Evolutionary conservation across 2,113 vertebrate genomes (phyloP).

Genomic region (Burhinus bistriatus): DNA sequence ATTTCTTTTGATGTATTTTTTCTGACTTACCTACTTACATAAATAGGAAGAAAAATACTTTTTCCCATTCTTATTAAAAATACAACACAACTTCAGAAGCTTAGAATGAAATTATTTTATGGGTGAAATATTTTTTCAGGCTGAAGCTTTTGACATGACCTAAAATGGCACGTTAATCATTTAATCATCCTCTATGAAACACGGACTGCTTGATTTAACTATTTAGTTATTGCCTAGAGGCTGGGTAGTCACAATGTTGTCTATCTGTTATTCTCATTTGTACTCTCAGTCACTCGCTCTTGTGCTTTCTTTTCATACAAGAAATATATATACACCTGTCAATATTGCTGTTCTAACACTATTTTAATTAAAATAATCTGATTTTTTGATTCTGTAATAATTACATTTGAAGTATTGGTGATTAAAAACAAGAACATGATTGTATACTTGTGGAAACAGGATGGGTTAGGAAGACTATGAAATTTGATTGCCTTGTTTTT

Average conservation of each 20-base stretch:
- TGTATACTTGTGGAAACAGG: neutral
- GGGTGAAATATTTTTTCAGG: neutral
- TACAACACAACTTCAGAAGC: neutral
- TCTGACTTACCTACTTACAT: conserved; percentile 1
- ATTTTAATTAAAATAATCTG: neutral
- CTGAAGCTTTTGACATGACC: neutral
- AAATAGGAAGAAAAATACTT: neutral
- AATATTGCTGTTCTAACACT: neutral
- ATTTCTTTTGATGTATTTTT: conserved; percentile 28
- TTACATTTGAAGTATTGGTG: neutral
- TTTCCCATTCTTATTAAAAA: conserved; percentile 13
- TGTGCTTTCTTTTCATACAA: neutral
- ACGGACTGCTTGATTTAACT: neutral
- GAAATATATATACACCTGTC: neutral
- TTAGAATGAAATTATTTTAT: neutral
- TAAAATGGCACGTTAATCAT: conserved; percentile 14
- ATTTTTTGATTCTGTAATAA: neutral
- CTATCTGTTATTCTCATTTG: neutral
- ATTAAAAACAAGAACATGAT: neutral
- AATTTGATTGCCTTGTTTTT: neutral
- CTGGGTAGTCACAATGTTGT: neutral
- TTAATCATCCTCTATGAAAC: neutral
- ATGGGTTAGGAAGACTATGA: neutral
- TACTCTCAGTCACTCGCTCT: neutral
- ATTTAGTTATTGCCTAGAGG: neutral